Evolutionary conservation across 1,140 invertebrate species (phyloP).

Genomic region (Mya arenaria): DNA sequence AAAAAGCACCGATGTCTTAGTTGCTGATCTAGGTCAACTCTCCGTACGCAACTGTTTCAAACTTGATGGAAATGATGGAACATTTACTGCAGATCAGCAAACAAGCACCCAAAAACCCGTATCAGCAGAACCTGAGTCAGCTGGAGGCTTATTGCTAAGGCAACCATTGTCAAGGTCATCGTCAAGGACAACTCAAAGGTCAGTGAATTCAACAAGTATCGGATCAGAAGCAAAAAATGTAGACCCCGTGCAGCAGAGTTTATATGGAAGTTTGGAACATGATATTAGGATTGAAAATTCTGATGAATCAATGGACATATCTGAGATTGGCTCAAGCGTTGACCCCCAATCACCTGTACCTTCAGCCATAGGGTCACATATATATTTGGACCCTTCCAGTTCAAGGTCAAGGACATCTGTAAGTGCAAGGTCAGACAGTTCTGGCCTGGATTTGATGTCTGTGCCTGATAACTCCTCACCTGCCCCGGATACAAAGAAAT

Average conservation of each 20-base stretch:
- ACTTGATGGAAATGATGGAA: conserved; percentile 73
- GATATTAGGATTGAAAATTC: conserved; percentile 58
- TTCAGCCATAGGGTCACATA: no score
- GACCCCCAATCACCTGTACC: conserved; percentile 56
- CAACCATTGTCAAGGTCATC: no score
- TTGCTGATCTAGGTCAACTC: conserved; percentile 91
- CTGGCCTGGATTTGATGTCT: no score
- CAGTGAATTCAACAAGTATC: no score
- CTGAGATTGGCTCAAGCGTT: conserved; percentile 63
- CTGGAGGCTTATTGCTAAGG: no score
- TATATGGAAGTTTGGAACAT: conserved; percentile 76
- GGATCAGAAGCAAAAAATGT: no score
- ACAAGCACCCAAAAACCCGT: no score
- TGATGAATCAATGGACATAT: conserved; percentile 57
- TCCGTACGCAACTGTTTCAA: conserved; percentile 88
- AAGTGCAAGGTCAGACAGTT: neutral
- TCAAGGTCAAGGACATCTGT: neutral
- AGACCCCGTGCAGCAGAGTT: conserved; percentile 77
- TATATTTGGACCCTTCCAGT: neutral
- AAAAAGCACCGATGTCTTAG: conserved; percentile 88
- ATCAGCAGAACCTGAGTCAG: no score
- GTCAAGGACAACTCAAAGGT: no score
- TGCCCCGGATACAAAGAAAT: no score
- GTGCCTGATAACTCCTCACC: no score
- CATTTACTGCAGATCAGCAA: conserved; percentile 54